Evolutionary conservation across 2,797 vertebrate genomes (phyloP).

Genomic region (Anguilla obscura): DNA sequence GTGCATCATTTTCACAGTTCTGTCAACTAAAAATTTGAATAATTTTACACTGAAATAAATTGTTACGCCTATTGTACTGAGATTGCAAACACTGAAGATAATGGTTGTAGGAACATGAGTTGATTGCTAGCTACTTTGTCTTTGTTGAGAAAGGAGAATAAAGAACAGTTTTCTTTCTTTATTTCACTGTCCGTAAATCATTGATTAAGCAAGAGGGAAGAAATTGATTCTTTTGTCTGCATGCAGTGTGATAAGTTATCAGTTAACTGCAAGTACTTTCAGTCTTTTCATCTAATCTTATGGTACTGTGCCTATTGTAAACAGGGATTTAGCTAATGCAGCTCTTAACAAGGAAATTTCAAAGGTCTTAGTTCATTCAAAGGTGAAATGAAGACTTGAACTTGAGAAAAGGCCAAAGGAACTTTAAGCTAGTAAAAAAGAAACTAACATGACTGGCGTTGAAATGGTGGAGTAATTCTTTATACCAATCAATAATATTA

Average conservation of each 20-base stretch:
- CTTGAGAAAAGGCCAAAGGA: too few species aligned
- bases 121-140: not conserved
- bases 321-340: not conserved
- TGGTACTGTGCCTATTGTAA: not conserved
- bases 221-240: not conserved
- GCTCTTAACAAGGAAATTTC: not conserved
- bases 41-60: not conserved
- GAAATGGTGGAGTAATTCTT: not conserved
- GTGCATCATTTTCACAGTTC: too few species aligned
- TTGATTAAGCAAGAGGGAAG: not conserved
- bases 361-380: not conserved
- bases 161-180: not conserved
- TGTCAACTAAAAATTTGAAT: not conserved
- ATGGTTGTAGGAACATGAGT: not conserved
- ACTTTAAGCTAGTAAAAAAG: not conserved
- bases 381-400: not conserved
- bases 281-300: conserved; percentile 9
- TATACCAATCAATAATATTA: not conserved
- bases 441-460: not conserved
- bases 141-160: not conserved
- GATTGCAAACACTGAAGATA: too few species aligned
- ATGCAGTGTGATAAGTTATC: not conserved
- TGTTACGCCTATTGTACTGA: too few species aligned
- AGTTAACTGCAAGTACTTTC: not conserved
- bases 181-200: not conserved